These are phyloP conservation scores for Phaethornis superciliosus DNA, from an alignment of 2,113 vertebrate species.

Conservation along the genomic window DNA sequence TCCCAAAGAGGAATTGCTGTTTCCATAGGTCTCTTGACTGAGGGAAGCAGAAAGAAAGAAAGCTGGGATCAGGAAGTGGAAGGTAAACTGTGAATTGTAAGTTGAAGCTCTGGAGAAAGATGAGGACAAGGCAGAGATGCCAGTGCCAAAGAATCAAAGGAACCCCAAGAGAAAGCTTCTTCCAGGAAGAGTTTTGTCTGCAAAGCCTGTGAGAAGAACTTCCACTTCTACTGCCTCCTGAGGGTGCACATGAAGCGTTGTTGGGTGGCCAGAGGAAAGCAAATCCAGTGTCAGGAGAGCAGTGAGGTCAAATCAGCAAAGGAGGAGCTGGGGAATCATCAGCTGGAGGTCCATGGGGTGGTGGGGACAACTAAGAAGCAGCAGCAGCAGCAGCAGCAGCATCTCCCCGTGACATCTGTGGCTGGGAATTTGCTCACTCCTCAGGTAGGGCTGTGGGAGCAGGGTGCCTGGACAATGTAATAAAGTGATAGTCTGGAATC, in stretches of 20 bases:
- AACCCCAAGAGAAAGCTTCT: slow-evolving; percentile 12
- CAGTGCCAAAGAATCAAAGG: not conserved
- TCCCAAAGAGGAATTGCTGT: not conserved
- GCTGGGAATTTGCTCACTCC: slow-evolving; percentile 85
- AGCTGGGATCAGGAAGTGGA: slow-evolving; percentile 34
- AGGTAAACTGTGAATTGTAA: slow-evolving; percentile 32
- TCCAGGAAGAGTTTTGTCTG: slow-evolving; percentile 79
- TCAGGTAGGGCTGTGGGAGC: slow-evolving; percentile 75
- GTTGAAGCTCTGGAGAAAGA: slow-evolving; percentile 46
- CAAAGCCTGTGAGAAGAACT: slow-evolving; percentile 83
- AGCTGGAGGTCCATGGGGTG: slow-evolving; percentile 67
- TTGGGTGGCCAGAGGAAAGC: slow-evolving; percentile 70
- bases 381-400: slow-evolving; percentile 83
- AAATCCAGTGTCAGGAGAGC: slow-evolving; percentile 77
- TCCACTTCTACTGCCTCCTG: slow-evolving; percentile 85
- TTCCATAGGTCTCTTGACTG: slow-evolving; percentile 56
- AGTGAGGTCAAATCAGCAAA: slow-evolving; percentile 51
- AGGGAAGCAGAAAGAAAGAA: not conserved
- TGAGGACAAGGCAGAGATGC: slow-evolving; percentile 2
- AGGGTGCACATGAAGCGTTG: slow-evolving; percentile 83
- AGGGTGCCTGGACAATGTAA: not conserved
- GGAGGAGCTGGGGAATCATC: slow-evolving; percentile 80
- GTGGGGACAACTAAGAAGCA: slow-evolving; percentile 16
- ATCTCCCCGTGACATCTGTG: slow-evolving; percentile 80
- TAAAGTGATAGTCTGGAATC: not conserved